A percentile compares a stretch with the other conserved stretches of the same genome.
These are phyloP conservation scores for Dendrophyllia cribrosa DNA, from an alignment of 64 coral and sea anemone genomes.

Conservation along the genomic window DNA sequence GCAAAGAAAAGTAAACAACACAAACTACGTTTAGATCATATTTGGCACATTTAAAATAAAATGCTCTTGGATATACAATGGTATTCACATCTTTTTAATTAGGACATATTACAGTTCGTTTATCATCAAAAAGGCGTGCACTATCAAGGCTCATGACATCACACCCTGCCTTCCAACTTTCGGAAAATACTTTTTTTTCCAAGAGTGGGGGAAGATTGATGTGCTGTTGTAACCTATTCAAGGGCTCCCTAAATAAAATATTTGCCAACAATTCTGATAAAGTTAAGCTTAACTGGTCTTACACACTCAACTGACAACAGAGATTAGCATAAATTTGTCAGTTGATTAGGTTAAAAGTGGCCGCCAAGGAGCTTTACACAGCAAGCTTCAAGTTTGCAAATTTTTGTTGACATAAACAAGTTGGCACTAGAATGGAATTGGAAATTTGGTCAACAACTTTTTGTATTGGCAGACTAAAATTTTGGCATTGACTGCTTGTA, in stretches of 20 bases:
- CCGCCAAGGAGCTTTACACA: no score
- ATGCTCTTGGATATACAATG: not conserved
- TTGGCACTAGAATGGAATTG: no score
- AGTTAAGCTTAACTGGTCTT: conserved; percentile 10
- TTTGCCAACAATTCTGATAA: not conserved
- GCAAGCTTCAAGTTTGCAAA: no score
- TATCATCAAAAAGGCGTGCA: not conserved
- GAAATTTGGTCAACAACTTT: no score
- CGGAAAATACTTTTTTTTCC: not conserved
- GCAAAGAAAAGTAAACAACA: not conserved
- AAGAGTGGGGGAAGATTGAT: not conserved
- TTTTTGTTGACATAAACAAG: not conserved
- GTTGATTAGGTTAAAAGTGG: not conserved
- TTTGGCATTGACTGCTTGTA: no score
- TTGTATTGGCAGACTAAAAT: no score
- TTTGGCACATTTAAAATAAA: conserved; percentile 12
- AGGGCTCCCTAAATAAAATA: not conserved
- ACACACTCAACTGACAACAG: not conserved
- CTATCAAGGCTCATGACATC: not conserved
- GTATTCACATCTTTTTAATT: conserved; percentile 58
- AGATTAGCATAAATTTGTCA: not conserved
- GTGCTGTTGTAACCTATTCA: not conserved
- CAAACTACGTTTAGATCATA: not conserved
- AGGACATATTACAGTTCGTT: conserved; percentile 20
- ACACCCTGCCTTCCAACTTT: not conserved